Base-by-base conservation (phyloP, 2,797 vertebrate species). In the Phaenicophaeus curvirostris region DNA sequence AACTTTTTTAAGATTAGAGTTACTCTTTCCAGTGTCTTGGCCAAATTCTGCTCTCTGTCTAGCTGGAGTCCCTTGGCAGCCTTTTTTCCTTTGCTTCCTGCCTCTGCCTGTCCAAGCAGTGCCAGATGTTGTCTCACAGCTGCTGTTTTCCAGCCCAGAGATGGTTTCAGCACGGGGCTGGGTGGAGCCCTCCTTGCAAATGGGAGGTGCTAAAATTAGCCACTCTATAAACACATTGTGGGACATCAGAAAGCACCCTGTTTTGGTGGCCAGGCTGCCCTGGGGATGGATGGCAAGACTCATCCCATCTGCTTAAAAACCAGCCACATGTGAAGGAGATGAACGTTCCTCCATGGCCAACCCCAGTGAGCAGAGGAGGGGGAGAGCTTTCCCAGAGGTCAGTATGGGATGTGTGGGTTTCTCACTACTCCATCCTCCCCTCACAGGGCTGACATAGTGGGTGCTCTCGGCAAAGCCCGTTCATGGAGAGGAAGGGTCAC, bases 51-150 rank as follows among this genome's bases (percentile, higher is more conserved):
- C 39, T 83, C 55, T 69, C 69, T 78, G 71, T 44, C 46, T 89
- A 54, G 67, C 78, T 92, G 71, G 31, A 85, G 87, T 82, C 89
- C 85, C 81, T 94, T 51, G 2, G 84, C 86, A 94, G 61, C 28
- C 62, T 85, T 0, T 73, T 96, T 78, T 68, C 89, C 63, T 89
- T 83, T 3, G 0, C 82, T 74, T 80, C 65, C 85, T 91, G 75
- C 57, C 81, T 76, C 79, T 87, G 90, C 75, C 85, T 90, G 59
- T 24, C 71, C 41, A 0, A 92, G 69, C 1, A 0, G 12, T 87
- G 94, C 82, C 89, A 89, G 87, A 87, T 91, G 72, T 46, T 91
- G 69, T 67, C 68, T 92, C 37, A 42, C 41, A 83, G 66, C 61
- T 46, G 89, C 80, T 77, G 35, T 46, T 84, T 80, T 74, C 76